Conservation (phyloP, 2,113 vertebrate genomes). For the Columbina picui region DNA sequence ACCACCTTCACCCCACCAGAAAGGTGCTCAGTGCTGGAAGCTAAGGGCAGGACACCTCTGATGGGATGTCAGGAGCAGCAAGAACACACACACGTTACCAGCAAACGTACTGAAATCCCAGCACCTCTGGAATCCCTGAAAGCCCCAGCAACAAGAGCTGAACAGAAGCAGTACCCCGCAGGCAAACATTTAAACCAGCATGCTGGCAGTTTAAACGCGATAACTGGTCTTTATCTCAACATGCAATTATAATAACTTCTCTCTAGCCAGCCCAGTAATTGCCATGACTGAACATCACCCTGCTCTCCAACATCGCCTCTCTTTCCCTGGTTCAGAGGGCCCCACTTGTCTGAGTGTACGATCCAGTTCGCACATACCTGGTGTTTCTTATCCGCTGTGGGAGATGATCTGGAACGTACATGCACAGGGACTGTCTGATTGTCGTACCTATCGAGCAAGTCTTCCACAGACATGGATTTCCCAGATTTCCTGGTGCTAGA, state of each 20-base stretch:
- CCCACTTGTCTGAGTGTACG: accelerated
- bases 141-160: background rate
- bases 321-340: background rate
- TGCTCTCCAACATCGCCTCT: accelerated
- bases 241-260: background rate
- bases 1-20: background rate
- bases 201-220: background rate
- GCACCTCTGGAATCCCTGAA: background rate
- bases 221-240: background rate
- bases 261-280: background rate
- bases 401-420: slow-evolving; percentile 85
- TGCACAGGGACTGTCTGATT: slow-evolving; percentile 74
- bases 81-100: background rate
- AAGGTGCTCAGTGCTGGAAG: background rate
- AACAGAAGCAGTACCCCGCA: background rate
- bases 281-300: background rate
- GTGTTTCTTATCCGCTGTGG: slow-evolving; percentile 74
- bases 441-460: slow-evolving; percentile 82
- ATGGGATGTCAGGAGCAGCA: background rate
- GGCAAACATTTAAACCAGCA: background rate
- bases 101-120: background rate
- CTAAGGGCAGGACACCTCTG: background rate
- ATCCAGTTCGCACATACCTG: slow-evolving; percentile 74
- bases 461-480: slow-evolving; percentile 88
- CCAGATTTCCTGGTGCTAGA: slow-evolving; percentile 56